Base-by-base conservation (phyloP, 2,113 vertebrate species). In the Heterocephalus glaber region DNA sequence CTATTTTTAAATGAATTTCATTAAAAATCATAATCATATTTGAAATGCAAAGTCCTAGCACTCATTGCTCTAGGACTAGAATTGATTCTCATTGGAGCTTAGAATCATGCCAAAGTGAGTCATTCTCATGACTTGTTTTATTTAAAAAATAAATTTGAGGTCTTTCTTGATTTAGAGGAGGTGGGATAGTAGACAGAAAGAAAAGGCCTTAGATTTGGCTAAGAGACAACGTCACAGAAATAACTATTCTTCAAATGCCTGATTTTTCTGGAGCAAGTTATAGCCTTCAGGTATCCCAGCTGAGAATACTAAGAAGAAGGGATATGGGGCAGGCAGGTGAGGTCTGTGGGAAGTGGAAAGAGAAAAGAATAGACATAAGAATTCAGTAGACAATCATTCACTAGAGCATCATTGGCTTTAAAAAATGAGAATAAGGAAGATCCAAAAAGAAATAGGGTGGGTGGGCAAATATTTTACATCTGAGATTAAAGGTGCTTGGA, bases 1-100 rank as follows among this genome's bases (percentile, higher is more conserved):
- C 89, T 92, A 38, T 77, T 96, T 97, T 93, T 41, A 96, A 96
- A 96, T 60, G 96, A 94, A 93, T 96, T 95, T 95, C 63, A 96
- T 97, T 96, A 93, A 94, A 93, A 94, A 95, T 65, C 79, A 65
- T 88, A 85, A 95, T 90, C 70, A 94, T 94, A 89, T 60, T 94
- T 95, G 90, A 95, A 95, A 91, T 68, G 61, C 9, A 90, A 24
- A 72, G 80, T 89, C 89, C 65, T 90, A 68, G 80, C 35, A 84
- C 87, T 91, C 83, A 63, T 52, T 86, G 81, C 52, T 86, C 1
- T 0, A 79, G 33, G 56, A 38, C 72, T 68, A 28, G 60, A 41
- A 95, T 96, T 92, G 91, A 92, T 22, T 92, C 30, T 83, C 28
- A n/a, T 0, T 2, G 38, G 90, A 83, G 44, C 80, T 63, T 76